Evolutionary conservation across 2,888 invertebrate species (phyloP).

Genomic region (Drosophila rellima): DNA sequence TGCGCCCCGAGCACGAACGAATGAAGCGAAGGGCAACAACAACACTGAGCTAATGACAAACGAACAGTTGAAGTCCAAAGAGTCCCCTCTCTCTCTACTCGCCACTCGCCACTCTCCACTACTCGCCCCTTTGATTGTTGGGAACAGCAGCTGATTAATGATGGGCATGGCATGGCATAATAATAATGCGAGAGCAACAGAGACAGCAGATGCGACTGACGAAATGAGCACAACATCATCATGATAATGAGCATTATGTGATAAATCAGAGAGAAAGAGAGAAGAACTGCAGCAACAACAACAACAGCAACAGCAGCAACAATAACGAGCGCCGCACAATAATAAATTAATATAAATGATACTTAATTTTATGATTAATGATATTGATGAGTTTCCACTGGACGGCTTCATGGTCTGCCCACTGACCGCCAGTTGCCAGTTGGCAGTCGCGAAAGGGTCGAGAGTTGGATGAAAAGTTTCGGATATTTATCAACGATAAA

Average conservation of each 20-base stretch:
- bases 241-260: conserved; percentile 77
- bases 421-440: conserved; percentile 19
- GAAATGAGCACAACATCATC: conserved; percentile 80
- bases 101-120: background rate
- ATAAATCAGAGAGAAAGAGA: conserved; percentile 61
- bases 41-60: conserved; percentile 72
- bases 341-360: conserved; percentile 84
- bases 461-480: conserved; percentile 58
- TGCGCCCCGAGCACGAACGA: conserved; percentile 70
- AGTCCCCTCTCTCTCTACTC: background rate
- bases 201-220: conserved; percentile 52
- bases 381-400: conserved; percentile 78
- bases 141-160: conserved; percentile 78
- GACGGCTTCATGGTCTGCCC: conserved; percentile 40
- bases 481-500: conserved; percentile 79
- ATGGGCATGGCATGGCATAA: conserved; percentile 55
- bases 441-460: conserved; percentile 47
- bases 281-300: background rate
- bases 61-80: conserved; percentile 57
- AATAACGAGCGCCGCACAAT: conserved; percentile 63
- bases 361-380: conserved; percentile 84
- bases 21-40: conserved; percentile 51
- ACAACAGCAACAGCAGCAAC: conserved; percentile 4
- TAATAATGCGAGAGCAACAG: conserved; percentile 15
- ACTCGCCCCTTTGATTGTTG: conserved; percentile 5